Evolutionary conservation across 2,888 invertebrate species (phyloP).

Genomic region (Parasteatoda lunata): DNA sequence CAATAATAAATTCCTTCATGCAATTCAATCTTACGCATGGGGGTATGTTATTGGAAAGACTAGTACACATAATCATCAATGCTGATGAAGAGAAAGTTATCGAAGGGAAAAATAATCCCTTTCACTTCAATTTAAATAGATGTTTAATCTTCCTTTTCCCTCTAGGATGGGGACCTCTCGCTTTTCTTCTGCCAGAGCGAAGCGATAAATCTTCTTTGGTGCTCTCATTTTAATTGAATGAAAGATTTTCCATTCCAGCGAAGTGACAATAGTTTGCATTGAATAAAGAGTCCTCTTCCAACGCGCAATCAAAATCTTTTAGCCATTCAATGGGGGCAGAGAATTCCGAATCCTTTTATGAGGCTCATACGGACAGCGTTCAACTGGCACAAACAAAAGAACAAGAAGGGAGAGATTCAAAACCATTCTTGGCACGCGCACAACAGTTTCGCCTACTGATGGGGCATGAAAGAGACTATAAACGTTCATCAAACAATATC

Average conservation of each 20-base stretch:
- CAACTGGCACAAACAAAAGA: background rate
- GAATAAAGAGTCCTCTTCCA: background rate
- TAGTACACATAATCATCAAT: no score
- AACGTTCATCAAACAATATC: conserved; percentile 58
- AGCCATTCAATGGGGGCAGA: conserved; percentile 9
- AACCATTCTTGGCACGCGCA: background rate
- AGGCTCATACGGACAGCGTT: background rate
- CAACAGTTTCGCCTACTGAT: conserved; percentile 21
- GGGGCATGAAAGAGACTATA: conserved; percentile 45
- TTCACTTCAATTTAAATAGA: background rate
- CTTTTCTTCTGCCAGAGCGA: no score
- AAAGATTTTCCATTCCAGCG: background rate
- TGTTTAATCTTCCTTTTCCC: background rate
- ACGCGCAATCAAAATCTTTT: conserved; percentile 32
- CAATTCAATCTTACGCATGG: no score
- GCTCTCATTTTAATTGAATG: conserved; percentile 1
- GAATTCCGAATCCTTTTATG: conserved; percentile 24
- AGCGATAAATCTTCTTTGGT: background rate
- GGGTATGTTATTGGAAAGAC: no score
- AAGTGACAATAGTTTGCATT: background rate
- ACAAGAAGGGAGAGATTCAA: conserved; percentile 20
- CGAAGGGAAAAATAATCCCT: no score
- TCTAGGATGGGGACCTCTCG: background rate
- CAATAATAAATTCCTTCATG: no score
- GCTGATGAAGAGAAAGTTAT: no score